phyloP scores from a whole-genome alignment of 1,140 invertebrate species.

The Drosophila lini region DNA sequence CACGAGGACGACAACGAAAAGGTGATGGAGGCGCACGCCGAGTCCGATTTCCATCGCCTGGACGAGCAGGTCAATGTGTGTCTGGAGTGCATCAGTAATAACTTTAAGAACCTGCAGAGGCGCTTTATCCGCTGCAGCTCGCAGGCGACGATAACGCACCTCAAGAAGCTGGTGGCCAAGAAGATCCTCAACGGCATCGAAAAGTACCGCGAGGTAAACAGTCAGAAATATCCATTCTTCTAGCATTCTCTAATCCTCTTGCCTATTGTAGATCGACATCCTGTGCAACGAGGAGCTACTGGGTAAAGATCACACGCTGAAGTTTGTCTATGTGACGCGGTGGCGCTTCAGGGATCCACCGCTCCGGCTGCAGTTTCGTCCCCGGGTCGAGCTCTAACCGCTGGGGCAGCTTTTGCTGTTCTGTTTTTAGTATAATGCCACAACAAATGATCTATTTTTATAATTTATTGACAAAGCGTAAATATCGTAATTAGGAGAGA shows the following conservation, averaged over 20 bases:
- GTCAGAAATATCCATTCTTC: neutral
- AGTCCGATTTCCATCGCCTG: slow-evolving; percentile 95
- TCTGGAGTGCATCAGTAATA: slow-evolving; percentile 93
- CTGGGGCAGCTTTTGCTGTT: slow-evolving; percentile 8
- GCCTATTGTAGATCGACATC: slow-evolving; percentile 93
- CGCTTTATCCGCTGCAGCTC: slow-evolving; percentile 97
- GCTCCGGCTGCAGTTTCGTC: slow-evolving; percentile 92
- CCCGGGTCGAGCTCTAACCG: slow-evolving; percentile 86
- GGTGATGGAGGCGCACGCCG: slow-evolving; percentile 88
- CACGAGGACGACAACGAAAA: slow-evolving; percentile 83
- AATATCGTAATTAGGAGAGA: slow-evolving; percentile 63
- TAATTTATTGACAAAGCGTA: slow-evolving; percentile 77
- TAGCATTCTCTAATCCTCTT: neutral
- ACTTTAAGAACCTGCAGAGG: slow-evolving; percentile 92
- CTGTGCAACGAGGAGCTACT: slow-evolving; percentile 99
- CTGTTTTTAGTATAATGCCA: slow-evolving; percentile 54
- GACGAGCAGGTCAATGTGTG: slow-evolving; percentile 98
- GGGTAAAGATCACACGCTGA: slow-evolving; percentile 99
- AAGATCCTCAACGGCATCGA: slow-evolving; percentile 96
- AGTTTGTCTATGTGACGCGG: slow-evolving; percentile 98
- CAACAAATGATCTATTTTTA: slow-evolving; percentile 78
- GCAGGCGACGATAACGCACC: slow-evolving; percentile 97
- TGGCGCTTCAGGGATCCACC: slow-evolving; percentile 98
- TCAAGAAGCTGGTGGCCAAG: slow-evolving; percentile 99
- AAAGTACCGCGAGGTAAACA: slow-evolving; percentile 95